Percentiles rank a stretch among this genome's conserved stretches.
Evolutionary conservation across 2,113 vertebrate species (phyloP).

Genomic region (Thamnophis sirtalis): DNA sequence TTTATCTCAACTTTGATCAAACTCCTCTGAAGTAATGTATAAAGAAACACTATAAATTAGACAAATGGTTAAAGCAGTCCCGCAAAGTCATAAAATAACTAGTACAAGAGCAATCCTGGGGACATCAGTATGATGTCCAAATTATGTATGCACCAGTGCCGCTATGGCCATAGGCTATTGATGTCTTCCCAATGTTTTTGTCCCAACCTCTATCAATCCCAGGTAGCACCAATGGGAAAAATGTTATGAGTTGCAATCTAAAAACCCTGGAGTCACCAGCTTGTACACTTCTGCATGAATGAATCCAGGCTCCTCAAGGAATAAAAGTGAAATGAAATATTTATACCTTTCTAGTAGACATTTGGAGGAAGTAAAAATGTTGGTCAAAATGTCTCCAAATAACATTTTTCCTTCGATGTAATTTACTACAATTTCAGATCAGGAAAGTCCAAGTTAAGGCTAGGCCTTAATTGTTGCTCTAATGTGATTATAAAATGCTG

Average conservation of each 20-base stretch:
- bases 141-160: neutral
- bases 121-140: neutral
- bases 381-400: neutral
- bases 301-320: neutral
- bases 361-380: neutral
- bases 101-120: neutral
- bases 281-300: neutral
- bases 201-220: neutral
- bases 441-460: neutral
- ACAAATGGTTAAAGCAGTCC: neutral
- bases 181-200: neutral
- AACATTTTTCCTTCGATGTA: neutral
- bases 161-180: neutral
- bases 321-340: neutral
- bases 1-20: neutral
- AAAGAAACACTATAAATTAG: neutral
- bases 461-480: neutral
- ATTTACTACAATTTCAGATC: neutral
- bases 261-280: neutral
- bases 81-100: neutral
- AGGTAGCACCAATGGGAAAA: neutral
- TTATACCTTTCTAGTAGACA: neutral
- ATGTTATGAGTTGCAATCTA: neutral
- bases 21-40: neutral
- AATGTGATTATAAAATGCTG: neutral